A percentile compares a stretch with the other conserved stretches of the same genome.
Evolutionary conservation across 2,797 vertebrate genomes (phyloP).

Genomic region (Macropus fuliginosus): DNA sequence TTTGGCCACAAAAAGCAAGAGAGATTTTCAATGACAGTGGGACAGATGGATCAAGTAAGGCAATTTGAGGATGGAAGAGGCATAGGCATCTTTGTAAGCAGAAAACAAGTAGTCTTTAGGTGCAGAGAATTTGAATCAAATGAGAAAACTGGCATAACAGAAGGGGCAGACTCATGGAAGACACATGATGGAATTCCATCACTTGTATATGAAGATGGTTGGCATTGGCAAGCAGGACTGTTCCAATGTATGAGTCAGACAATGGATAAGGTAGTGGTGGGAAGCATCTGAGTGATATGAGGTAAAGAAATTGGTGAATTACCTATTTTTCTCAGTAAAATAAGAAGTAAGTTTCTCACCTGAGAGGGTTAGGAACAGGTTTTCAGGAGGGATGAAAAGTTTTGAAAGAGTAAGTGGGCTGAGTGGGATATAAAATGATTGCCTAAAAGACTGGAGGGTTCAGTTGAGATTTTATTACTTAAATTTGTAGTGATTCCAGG

Average conservation of each 20-base stretch:
- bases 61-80: too few species aligned
- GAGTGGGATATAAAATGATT: neutral
- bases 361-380: neutral
- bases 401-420: neutral
- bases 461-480: neutral
- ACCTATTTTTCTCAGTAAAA: neutral
- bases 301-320: neutral
- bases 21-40: neutral
- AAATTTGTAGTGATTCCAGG: neutral
- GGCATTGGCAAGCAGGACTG: neutral
- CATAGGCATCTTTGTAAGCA: too few species aligned
- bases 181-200: too few species aligned
- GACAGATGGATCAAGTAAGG: too few species aligned
- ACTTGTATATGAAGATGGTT: too few species aligned
- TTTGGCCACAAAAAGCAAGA: neutral
- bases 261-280: too few species aligned
- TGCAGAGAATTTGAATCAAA: too few species aligned
- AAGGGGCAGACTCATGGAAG: too few species aligned
- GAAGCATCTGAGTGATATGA: too few species aligned
- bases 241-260: too few species aligned
- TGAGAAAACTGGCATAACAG: too few species aligned
- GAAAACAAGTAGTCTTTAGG: too few species aligned
- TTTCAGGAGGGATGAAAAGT: neutral
- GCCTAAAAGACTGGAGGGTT: neutral
- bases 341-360: neutral